Evolutionary conservation across 2,113 vertebrate genomes (phyloP), one percentile per base, ranked within the genome.

Genomic region (Phrynosoma blainvillii): DNA sequence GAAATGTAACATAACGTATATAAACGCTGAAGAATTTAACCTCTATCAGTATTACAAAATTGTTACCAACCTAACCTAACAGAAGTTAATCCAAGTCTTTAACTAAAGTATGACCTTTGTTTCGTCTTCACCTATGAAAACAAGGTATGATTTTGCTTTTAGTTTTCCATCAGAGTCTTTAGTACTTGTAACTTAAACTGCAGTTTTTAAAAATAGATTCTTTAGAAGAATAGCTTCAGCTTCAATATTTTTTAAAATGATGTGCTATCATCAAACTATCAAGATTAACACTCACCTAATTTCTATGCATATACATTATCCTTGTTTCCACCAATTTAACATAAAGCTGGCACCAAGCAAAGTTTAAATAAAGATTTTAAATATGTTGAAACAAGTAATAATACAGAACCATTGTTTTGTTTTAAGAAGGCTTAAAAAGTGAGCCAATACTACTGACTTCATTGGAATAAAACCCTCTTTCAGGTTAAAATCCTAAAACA

Each of bases 51-150:
- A 40, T 84, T 56, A 13, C 71, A 84, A 20, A 86, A 82, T 59
- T 9, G 14, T 47, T 80, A 85, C 74, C 62, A 89, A 36, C 1
- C 30, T 82, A 83, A 88, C 20, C 78, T 77, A 27, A 1, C 30
- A 47, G 68, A 91, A 79, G 75, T 2, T 75, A 90, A 86, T 62
- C 84, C 9, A 66, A 54, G n/a, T 40, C 21, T 77, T 40, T 82
- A 89, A 66, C 47, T 23, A 92, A 42, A 83, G 30, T 40, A 14
- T 62, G 75, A 56, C 79, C 84, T 77, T 71, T 82, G 27, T 82
- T 52, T 75, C 68, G 13, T 74, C 42, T 71, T 65, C 16, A 77
- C 2, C 74, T 87, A 5, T 10, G 2, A 30, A 88, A 93, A 78
- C 54, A 47, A 56, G 0, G 21, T 0, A 5, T 4, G 3, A 0